A percentile compares a stretch with the other conserved stretches of the same genome.
Evolutionary conservation across 2,797 vertebrate genomes (phyloP).

Genomic region (Phalloptychus januarius): DNA sequence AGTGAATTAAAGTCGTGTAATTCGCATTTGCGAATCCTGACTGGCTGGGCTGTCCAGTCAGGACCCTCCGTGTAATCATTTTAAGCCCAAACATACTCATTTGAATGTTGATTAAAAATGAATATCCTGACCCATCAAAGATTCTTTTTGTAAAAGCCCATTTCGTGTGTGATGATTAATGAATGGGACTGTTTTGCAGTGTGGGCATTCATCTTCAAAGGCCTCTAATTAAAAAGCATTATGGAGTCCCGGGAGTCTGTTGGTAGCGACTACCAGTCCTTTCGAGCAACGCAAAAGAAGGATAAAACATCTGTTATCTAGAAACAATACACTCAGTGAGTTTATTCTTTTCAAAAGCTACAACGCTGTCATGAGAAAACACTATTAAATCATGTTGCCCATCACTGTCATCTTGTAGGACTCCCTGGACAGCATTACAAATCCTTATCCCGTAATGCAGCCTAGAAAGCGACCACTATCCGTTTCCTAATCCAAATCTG

Average conservation of each 20-base stretch:
- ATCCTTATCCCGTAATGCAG: constrained; percentile 50
- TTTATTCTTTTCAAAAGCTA: constrained; percentile 12
- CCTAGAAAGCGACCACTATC: constrained; percentile 65
- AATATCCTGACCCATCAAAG: constrained; percentile 53
- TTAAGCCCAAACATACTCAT: constrained; percentile 42
- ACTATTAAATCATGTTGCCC: constrained; percentile 19
- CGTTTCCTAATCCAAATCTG: constrained; percentile 67
- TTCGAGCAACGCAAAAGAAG: constrained; percentile 30
- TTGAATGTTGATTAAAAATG: constrained; percentile 64
- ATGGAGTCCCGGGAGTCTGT: constrained; percentile 47
- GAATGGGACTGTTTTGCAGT: constrained; percentile 60
- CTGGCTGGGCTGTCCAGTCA: constrained; percentile 13
- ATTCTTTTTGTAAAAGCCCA: constrained; percentile 57
- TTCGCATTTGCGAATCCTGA: constrained; percentile 53
- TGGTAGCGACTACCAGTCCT: constrained; percentile 52
- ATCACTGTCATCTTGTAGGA: constrained; percentile 8
- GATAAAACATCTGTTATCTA: constrained; percentile 15
- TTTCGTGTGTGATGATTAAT: constrained; percentile 64
- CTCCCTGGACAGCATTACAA: constrained; percentile 42
- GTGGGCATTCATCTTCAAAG: constrained; percentile 68
- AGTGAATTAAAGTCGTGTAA: constrained; percentile 68
- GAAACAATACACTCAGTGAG: neutral
- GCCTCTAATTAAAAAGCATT: constrained; percentile 64
- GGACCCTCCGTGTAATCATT: constrained; percentile 49
- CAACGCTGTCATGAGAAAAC: constrained; percentile 14